These are phyloP conservation scores for Hippocampus kuda DNA, from an alignment of 2,797 vertebrate species.

Conservation along the genomic window DNA sequence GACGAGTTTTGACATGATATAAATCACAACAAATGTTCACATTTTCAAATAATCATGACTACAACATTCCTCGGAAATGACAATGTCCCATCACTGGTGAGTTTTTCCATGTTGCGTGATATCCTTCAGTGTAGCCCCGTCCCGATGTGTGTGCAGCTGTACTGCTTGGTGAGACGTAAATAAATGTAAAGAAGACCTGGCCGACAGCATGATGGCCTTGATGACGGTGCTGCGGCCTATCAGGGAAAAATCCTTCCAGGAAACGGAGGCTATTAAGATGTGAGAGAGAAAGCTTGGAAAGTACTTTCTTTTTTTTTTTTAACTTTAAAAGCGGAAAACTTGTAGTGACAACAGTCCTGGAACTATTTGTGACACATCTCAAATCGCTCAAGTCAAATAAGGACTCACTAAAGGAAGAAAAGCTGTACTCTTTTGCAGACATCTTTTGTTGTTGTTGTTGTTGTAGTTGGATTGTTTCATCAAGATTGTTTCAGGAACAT, in stretches of 20 bases:
- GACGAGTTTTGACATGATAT: background rate
- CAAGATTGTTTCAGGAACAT: background rate
- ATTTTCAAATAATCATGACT: background rate
- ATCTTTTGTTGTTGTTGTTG: background rate
- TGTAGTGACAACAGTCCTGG: background rate
- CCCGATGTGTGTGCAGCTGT: no score
- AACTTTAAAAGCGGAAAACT: background rate
- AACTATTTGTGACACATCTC: background rate
- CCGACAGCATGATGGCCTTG: background rate
- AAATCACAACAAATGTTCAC: background rate
- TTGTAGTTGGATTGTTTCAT: background rate
- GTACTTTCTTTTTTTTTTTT: no score
- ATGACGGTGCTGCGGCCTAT: no score
- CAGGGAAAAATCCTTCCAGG: no score
- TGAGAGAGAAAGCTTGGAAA: no score
- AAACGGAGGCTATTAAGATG: no score
- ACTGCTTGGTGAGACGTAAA: no score
- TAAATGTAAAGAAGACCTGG: background rate
- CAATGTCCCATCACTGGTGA: background rate
- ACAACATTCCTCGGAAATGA: background rate
- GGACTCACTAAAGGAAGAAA: background rate
- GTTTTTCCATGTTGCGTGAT: no score
- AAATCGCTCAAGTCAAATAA: background rate
- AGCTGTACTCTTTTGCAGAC: background rate
- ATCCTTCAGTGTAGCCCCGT: no score